phyloP scores from a whole-genome alignment of 1,140 invertebrate genomes.

The Alviniconcha marisindica region DNA sequence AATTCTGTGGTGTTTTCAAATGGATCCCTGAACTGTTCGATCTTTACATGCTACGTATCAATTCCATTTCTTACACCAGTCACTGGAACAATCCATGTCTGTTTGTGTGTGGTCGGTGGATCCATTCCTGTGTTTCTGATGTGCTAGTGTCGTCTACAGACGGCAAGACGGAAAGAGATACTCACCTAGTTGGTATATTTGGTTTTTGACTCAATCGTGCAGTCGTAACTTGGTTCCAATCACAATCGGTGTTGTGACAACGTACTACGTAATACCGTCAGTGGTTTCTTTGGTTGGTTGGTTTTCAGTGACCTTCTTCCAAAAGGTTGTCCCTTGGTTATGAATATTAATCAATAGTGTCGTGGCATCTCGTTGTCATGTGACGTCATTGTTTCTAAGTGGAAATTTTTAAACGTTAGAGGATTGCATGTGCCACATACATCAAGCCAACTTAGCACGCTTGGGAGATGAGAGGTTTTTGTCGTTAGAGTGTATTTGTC shows the following conservation, averaged over 20 bases:
- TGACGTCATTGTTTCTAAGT: constrained; percentile 2
- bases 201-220: constrained; percentile 9
- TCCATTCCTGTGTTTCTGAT: too few relatives aligned
- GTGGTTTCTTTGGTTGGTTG: neutral
- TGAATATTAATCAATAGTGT: neutral
- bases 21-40: neutral
- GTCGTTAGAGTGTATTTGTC: neutral
- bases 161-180: too few relatives aligned
- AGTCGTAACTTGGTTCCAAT: neutral
- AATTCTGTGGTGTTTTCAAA: neutral
- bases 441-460: neutral
- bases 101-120: neutral
- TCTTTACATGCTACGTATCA: too few relatives aligned
- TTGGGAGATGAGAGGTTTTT: neutral
- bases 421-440: constrained; percentile 18
- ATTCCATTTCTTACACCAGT: too few relatives aligned
- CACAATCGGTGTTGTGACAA: neutral
- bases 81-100: neutral
- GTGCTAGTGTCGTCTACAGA: too few relatives aligned
- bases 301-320: neutral
- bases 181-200: neutral
- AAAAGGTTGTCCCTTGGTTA: neutral
- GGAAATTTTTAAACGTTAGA: constrained; percentile 8
- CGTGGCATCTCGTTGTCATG: neutral
- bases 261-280: neutral